Percentiles rank a stretch among this genome's conserved stretches.
These are phyloP conservation scores for Drosophila meridiana DNA, from an alignment of 2,888 invertebrate species.

Conservation along the genomic window DNA sequence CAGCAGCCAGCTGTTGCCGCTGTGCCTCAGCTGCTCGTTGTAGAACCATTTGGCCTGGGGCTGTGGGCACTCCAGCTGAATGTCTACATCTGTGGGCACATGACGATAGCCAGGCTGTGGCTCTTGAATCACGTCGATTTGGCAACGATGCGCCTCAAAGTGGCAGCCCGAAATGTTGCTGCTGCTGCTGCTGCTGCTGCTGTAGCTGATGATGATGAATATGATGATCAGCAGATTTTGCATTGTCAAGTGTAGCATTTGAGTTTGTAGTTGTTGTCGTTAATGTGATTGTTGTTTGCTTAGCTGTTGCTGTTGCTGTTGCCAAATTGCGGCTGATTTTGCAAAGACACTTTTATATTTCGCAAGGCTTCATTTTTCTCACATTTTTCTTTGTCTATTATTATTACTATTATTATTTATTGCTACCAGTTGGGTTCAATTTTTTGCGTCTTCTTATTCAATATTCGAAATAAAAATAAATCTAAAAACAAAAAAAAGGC, in stretches of 20 bases:
- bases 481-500: conserved; percentile 49
- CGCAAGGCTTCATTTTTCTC: conserved; percentile 29
- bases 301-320: conserved; percentile 38
- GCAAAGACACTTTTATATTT: conserved; percentile 25
- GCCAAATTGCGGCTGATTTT: conserved; percentile 29
- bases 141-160: conserved; percentile 55
- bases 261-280: conserved; percentile 14
- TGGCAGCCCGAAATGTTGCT: conserved; percentile 44
- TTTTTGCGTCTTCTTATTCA: conserved; percentile 34
- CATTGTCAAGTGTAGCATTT: conserved; percentile 62
- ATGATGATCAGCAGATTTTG: conserved; percentile 71
- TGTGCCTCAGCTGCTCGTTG: conserved; percentile 41
- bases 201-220: conserved; percentile 38
- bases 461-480: conserved; percentile 71
- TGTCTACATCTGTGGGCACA: conserved; percentile 60
- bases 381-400: conserved; percentile 34
- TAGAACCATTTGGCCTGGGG: conserved; percentile 67
- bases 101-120: conserved; percentile 20
- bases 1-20: conserved; percentile 47
- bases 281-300: conserved; percentile 21
- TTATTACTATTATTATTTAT: conserved; percentile 63
- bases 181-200: neutral
- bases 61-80: conserved; percentile 56
- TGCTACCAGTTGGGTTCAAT: conserved; percentile 42
- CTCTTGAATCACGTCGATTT: conserved; percentile 52